These are phyloP conservation scores for Natator depressus DNA, from an alignment of 2,113 vertebrate species.

Conservation along the genomic window DNA sequence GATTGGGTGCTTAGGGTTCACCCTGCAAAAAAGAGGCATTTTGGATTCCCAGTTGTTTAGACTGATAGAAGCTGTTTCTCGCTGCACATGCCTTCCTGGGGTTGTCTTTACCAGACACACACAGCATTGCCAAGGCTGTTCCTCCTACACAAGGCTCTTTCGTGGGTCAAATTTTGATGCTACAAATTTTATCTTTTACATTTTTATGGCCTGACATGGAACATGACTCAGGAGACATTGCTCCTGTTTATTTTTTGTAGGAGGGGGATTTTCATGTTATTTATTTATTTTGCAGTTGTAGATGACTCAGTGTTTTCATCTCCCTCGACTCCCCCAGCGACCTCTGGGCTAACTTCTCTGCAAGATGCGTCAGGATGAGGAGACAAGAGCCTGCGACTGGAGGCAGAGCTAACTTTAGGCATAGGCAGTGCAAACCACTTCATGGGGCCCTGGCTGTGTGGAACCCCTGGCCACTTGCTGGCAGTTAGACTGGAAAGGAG, in stretches of 20 bases:
- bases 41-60: neutral
- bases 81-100: neutral
- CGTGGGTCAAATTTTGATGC: neutral
- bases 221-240: neutral
- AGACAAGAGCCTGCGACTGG: neutral
- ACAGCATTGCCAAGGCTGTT: neutral
- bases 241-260: neutral
- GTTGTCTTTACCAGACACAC: neutral
- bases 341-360: neutral
- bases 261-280: neutral
- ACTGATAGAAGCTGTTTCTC: neutral
- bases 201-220: constrained; percentile 15
- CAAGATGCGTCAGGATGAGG: neutral
- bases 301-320: neutral
- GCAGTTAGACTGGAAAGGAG: neutral
- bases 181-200: neutral
- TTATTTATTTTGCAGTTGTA: neutral
- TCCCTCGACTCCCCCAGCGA: neutral
- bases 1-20: neutral
- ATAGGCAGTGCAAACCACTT: neutral
- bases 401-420: neutral
- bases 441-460: neutral
- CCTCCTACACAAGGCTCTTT: neutral
- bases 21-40: neutral
- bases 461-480: neutral